Base-by-base conservation (phyloP, 2,888 invertebrate genomes). In the Crematogaster levior region DNA sequence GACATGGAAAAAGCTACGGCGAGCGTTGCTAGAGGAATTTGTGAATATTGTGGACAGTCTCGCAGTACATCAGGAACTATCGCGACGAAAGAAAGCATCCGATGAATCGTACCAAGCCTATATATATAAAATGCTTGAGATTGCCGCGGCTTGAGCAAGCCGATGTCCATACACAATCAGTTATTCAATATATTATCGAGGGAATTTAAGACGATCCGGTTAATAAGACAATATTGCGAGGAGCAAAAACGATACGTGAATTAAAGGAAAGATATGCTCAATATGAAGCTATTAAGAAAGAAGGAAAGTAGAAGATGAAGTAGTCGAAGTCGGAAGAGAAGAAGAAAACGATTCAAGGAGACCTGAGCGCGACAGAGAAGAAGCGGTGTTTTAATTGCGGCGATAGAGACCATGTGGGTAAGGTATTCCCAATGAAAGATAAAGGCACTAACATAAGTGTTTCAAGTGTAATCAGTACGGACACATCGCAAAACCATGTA, bases 81-180 rank as follows among this genome's bases (percentile, higher is more conserved):
- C n/a, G n/a, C n/a, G n/a, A 53, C 40, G 72, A 12, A 82, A 75
- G 27, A 84, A 84, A 43, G 66, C 48, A 18, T 4, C 9, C 1
- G 56, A 72, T 34, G 84, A 86, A 51, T 68, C 80, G 7, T 83
- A 75, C 10, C 70, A 72, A 7, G 85, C 81, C 12, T 86, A 85
- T 12, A 72, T 73, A 10, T 86, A 82, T n/a, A 65, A 56, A 24
- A 85, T 86, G 84, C 12, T 85, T 5, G 77, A 83, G 12, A 81
- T 85, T 15, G 84, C 75, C 0, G 46, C 84, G 1, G n/a, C n/a
- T n/a, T n/a, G n/a, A n/a, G n/a, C 66, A 82, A 12, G 81, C 56
- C 0, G 27, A 81, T 4, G 61, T 87, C 12, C 83, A 85, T 9
- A 63, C 70, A 5, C 48, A 27, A 5, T 56, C 72, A 3, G 51